phyloP scores from a whole-genome alignment of 2,888 invertebrate genomes.

The Diabrotica balteata region DNA sequence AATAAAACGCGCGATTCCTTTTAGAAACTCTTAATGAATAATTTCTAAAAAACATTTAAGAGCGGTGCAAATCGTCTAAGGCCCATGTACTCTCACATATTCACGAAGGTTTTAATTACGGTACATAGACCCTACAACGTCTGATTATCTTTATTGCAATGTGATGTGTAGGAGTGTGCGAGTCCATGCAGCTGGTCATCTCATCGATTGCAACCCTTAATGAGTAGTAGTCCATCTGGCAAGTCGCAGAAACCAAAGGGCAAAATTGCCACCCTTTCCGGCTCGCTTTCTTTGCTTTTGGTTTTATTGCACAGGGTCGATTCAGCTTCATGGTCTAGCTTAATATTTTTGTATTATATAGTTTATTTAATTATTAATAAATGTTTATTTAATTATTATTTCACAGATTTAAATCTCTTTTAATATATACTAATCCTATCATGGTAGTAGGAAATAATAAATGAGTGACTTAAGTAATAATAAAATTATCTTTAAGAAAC shows the following conservation, averaged over 20 bases:
- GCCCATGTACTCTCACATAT: background rate
- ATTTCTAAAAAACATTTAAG: background rate
- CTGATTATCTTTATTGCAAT: slow-evolving; percentile 31
- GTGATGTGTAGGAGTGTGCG: slow-evolving; percentile 38
- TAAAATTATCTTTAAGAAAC: too few species aligned
- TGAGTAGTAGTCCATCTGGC: slow-evolving; percentile 58
- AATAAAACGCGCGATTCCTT: slow-evolving; percentile 1
- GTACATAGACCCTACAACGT: background rate
- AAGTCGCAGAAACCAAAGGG: slow-evolving; percentile 54
- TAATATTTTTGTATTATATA: too few species aligned
- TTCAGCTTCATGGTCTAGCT: background rate
- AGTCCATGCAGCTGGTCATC: slow-evolving; percentile 54
- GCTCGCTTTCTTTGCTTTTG: slow-evolving; percentile 25
- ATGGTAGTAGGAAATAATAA: too few species aligned
- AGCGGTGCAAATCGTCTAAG: too few species aligned
- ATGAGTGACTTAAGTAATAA: too few species aligned
- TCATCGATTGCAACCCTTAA: slow-evolving; percentile 54
- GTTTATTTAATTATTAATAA: too few species aligned
- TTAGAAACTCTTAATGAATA: background rate
- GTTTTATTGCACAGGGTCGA: slow-evolving; percentile 16
- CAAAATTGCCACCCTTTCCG: slow-evolving; percentile 44
- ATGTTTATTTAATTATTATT: too few species aligned
- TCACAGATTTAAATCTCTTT: too few species aligned
- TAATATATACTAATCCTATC: too few species aligned
- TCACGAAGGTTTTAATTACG: background rate